Evolutionary conservation across 1,140 invertebrate species (phyloP).

Genomic region (Notospermus geniculatus): DNA sequence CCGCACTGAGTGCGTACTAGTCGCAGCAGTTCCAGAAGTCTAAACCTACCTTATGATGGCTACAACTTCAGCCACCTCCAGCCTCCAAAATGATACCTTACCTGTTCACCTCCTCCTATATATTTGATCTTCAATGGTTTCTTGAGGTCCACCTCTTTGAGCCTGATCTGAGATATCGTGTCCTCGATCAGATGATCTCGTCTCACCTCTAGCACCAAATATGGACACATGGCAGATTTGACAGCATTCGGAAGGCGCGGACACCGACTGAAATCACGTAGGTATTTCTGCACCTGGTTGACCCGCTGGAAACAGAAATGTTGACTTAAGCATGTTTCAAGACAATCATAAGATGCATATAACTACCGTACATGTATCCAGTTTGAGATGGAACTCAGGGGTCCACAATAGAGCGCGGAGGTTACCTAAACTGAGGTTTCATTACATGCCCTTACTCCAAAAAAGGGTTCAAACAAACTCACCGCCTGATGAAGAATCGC

Average conservation of each 20-base stretch:
- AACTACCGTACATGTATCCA: too few species aligned
- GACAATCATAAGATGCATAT: background rate
- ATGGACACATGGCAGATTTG: constrained; percentile 15
- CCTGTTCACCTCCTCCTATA: constrained; percentile 13
- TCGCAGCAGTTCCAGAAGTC: too few species aligned
- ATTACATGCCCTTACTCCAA: too few species aligned
- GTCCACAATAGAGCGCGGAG: too few species aligned
- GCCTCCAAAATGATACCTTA: too few species aligned
- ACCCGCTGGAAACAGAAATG: constrained; percentile 6
- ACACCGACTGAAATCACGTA: background rate
- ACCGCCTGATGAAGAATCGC: constrained; percentile 13
- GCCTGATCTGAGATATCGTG: constrained; percentile 7
- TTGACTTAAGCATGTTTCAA: background rate
- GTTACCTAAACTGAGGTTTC: too few species aligned
- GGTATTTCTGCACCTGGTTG: constrained; percentile 7
- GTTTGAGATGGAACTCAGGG: background rate
- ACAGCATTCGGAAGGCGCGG: background rate
- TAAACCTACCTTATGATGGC: too few species aligned
- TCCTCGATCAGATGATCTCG: background rate
- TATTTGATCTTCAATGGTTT: constrained; percentile 13
- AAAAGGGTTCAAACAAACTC: background rate
- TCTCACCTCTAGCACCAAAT: constrained; percentile 5
- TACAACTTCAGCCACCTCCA: too few species aligned
- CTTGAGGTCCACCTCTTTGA: constrained; percentile 11
- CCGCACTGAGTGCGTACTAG: too few species aligned